Evolutionary conservation across 2,888 invertebrate genomes (phyloP).

Genomic region (Spisula subtruncata): DNA sequence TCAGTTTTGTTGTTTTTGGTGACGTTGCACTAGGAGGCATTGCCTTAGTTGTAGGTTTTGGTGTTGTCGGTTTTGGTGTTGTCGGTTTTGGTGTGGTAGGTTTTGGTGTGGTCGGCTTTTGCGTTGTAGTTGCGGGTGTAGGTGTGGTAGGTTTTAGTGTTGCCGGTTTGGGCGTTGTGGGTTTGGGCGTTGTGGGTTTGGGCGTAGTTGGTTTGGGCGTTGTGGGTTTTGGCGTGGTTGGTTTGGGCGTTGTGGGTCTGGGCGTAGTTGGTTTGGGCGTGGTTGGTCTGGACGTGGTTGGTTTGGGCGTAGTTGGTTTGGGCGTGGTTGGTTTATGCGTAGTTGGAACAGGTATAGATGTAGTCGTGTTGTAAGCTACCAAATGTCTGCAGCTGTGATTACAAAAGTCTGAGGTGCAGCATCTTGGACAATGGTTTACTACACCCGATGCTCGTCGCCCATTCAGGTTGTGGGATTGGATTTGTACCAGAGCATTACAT

Average conservation of each 20-base stretch:
- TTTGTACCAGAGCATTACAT: slow-evolving; percentile 17
- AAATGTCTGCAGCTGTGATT: slow-evolving; percentile 54
- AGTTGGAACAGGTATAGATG: slow-evolving; percentile 22
- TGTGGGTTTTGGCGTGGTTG: neutral
- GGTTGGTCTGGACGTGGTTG: neutral
- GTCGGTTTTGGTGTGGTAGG: neutral
- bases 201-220: neutral
- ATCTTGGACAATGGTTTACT: slow-evolving; percentile 43
- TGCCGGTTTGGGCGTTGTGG: neutral
- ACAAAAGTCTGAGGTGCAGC: slow-evolving; percentile 52
- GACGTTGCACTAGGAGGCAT: neutral
- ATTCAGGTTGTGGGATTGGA: neutral
- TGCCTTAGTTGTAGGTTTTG: neutral
- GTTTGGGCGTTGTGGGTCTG: neutral
- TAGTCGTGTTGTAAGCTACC: neutral
- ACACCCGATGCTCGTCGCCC: slow-evolving; percentile 8
- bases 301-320: neutral
- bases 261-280: neutral
- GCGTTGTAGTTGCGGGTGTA: neutral
- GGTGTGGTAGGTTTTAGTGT: neutral
- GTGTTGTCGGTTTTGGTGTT: neutral
- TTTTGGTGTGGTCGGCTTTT: neutral
- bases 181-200: neutral
- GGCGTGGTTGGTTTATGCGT: neutral
- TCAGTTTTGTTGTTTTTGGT: neutral